Conservation (phyloP, 2,888 invertebrate species). For the Troglohyphantes excavatus region DNA sequence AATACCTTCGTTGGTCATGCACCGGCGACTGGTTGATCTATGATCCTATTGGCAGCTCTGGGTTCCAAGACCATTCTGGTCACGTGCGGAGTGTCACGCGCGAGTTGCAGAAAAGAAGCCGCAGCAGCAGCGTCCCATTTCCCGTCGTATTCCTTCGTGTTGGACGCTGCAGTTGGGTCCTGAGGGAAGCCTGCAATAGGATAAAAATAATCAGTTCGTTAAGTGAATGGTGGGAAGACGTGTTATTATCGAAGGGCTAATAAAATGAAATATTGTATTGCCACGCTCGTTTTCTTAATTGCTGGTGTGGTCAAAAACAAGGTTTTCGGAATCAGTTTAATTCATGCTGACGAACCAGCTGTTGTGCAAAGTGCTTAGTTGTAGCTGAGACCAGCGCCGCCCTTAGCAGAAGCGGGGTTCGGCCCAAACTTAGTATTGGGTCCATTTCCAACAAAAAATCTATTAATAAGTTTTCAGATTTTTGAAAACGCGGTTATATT, state of each 20-base stretch:
- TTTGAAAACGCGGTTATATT: too few species aligned
- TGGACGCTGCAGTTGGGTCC: background rate
- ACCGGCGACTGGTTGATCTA: conserved; percentile 60
- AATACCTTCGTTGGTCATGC: conserved; percentile 61
- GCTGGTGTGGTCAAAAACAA: background rate
- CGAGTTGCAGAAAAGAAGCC: conserved; percentile 51
- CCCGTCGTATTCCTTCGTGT: background rate
- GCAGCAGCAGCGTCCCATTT: conserved; percentile 13
- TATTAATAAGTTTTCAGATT: too few species aligned
- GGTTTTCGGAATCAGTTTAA: background rate
- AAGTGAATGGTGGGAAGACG: conserved; percentile 16
- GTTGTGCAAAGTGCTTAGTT: too few species aligned
- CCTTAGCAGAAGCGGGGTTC: too few species aligned
- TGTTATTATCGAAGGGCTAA: background rate
- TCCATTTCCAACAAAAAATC: too few species aligned
- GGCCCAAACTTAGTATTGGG: too few species aligned
- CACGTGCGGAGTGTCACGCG: conserved; percentile 61
- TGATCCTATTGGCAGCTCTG: conserved; percentile 63
- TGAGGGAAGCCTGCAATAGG: background rate
- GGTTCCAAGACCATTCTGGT: conserved; percentile 35
- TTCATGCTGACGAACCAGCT: too few species aligned
- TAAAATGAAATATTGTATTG: background rate
- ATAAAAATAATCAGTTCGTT: conserved; percentile 12
- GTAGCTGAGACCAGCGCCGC: too few species aligned
- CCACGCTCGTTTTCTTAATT: background rate